Conservation (phyloP, 2,113 vertebrate genomes). For the Piprites chloris region DNA sequence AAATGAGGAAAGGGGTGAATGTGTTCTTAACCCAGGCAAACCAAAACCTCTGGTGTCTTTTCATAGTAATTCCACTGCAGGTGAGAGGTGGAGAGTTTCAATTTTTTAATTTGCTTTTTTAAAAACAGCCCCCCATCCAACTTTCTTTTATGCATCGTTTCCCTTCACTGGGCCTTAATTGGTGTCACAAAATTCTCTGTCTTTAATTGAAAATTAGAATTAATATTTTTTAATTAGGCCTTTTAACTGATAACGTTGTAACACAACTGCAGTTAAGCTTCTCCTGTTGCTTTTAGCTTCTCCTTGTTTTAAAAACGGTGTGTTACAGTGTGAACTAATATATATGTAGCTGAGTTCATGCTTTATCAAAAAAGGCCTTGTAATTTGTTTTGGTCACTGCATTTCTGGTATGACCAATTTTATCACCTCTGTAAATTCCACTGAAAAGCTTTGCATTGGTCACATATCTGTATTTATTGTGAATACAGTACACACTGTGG, state of each 20-base stretch:
- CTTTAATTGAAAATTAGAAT: constrained; percentile 53
- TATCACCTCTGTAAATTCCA: constrained; percentile 47
- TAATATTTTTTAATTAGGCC: background rate
- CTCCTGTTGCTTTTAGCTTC: background rate
- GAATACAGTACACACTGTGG: background rate
- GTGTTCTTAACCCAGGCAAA: background rate
- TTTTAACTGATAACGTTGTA: background rate
- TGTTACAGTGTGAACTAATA: background rate
- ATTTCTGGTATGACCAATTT: constrained; percentile 19
- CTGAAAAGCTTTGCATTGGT: background rate
- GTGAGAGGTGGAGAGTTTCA: background rate
- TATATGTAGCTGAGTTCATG: background rate
- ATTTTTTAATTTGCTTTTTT: background rate
- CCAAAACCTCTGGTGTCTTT: background rate
- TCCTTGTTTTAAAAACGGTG: background rate
- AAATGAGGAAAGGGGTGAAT: background rate
- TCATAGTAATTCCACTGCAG: constrained; percentile 14
- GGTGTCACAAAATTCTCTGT: background rate
- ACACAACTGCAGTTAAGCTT: background rate
- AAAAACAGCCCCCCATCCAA: background rate
- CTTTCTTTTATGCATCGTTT: background rate
- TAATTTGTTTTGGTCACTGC: constrained; percentile 38
- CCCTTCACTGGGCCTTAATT: background rate
- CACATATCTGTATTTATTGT: background rate
- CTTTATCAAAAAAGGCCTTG: background rate